Evolutionary conservation across 2,888 invertebrate genomes (phyloP), one percentile per base, ranked within the genome.

Genomic region (Nematopogon swammerdamellus): DNA sequence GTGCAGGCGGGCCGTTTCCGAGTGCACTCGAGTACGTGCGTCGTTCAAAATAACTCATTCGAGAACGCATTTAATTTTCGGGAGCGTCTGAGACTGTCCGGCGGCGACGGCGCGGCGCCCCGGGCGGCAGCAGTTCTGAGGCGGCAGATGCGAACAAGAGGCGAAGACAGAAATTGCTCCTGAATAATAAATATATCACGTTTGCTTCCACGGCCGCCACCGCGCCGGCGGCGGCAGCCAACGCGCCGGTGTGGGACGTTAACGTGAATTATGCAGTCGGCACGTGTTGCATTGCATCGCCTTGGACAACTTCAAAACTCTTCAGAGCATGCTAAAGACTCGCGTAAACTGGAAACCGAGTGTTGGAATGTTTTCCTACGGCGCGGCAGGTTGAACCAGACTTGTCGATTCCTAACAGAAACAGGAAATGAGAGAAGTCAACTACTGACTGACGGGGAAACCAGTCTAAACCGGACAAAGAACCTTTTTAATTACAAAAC

Each of bases 131-230:
- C n/a, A n/a, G 25, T 25, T 25, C 25, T 10, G 25, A 25, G 25
- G n/a, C 8, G n/a, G 36, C 36, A 36, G 25, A 25, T 25, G 25
- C 25, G 8, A 25, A 6, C 36, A 19, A 19, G 19, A 14, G 10
- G 19, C 44, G 45, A 19, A 19, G 45, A 20, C 19, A 45, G 20
- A 19, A 16, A 16, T 19, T 63, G 64, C 60, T 60, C 56, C 63
- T 64, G 68, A 67, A 69, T 71, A 68, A 67, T 63, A 70, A 70
- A 59, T 64, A 66, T 60, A 64, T 64, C 60, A 63, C 56, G 62
- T 60, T 56, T 59, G 58, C 59, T 60, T 67, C 72, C 74, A 74
- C 59, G 73, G 75, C 57, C 71, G 55, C 25, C 25, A 10, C 4
- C 25, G 25, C 25, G 25, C n/a, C n/a, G n/a, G n/a, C n/a, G n/a